Conservation (phyloP, 1,140 invertebrate genomes). For the Sitodiplosis mosellana region DNA sequence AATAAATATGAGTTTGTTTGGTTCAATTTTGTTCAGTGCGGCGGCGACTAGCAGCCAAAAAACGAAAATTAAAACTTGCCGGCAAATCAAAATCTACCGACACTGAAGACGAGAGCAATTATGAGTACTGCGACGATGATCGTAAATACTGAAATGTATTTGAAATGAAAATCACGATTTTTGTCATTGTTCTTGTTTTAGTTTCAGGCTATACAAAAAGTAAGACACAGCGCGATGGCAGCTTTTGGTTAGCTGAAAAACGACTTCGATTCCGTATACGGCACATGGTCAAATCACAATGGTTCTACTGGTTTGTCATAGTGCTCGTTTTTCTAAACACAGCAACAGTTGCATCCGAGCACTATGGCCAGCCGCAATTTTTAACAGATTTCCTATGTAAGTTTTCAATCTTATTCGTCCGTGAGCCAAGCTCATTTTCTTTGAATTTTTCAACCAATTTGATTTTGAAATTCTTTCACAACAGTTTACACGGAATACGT, state of each 20-base stretch:
- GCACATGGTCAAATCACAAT: conserved; percentile 90
- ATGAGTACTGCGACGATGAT: conserved; percentile 81
- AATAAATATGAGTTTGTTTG: no score
- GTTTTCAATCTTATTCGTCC: conserved; percentile 24
- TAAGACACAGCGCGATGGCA: no score
- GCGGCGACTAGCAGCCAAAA: conserved; percentile 80
- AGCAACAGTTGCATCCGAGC: conserved; percentile 94
- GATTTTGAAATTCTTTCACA: conserved; percentile 8
- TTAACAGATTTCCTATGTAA: conserved; percentile 95
- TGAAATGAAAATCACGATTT: not conserved
- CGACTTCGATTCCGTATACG: conserved; percentile 84
- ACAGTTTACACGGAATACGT: conserved; percentile 94
- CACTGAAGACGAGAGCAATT: conserved; percentile 91
- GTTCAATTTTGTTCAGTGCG: conserved; percentile 59
- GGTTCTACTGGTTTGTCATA: conserved; percentile 99
- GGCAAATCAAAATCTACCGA: conserved; percentile 94
- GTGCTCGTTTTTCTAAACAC: conserved; percentile 99
- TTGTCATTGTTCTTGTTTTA: no score
- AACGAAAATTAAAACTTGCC: conserved; percentile 93
- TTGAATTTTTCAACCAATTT: not conserved
- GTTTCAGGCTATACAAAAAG: no score
- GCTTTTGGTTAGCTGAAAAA: conserved; percentile 91
- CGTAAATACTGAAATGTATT: conserved; percentile 41
- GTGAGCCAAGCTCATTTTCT: not conserved
- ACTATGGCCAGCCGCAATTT: conserved; percentile 90